Conservation (phyloP, 1,140 invertebrate genomes). For the Drosophila ercepeae region DNA sequence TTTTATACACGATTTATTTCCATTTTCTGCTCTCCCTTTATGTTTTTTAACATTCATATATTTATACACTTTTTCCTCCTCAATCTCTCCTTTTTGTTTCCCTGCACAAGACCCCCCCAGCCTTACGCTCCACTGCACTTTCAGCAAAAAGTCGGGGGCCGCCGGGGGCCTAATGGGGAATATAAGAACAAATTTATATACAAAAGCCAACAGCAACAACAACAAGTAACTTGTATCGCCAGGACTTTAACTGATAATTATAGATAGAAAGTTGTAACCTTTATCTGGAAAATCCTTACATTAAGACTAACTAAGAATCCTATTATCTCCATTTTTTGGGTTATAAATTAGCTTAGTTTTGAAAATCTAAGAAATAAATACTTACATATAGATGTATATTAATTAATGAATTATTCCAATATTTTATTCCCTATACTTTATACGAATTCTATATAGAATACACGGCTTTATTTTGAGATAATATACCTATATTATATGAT, state of each 20-base stretch:
- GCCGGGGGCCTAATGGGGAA: not conserved
- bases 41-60: conserved; percentile 10
- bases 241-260: not conserved
- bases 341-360: no score
- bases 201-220: not conserved
- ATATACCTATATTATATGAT: no score
- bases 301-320: no score
- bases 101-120: not conserved
- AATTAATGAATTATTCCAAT: no score
- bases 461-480: no score
- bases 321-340: no score
- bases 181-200: not conserved
- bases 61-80: conserved; percentile 11
- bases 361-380: no score
- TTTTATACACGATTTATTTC: conserved; percentile 79
- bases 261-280: no score
- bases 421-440: no score
- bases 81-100: conserved; percentile 41
- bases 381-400: no score
- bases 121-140: conserved; percentile 53
- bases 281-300: no score
- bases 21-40: conserved; percentile 46
- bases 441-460: no score
- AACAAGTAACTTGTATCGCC: conserved; percentile 4
- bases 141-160: conserved; percentile 4